Evolutionary conservation across 1,140 invertebrate genomes (phyloP), one percentile per base, ranked within the genome.

Genomic region (Diabrotica virgifera): DNA sequence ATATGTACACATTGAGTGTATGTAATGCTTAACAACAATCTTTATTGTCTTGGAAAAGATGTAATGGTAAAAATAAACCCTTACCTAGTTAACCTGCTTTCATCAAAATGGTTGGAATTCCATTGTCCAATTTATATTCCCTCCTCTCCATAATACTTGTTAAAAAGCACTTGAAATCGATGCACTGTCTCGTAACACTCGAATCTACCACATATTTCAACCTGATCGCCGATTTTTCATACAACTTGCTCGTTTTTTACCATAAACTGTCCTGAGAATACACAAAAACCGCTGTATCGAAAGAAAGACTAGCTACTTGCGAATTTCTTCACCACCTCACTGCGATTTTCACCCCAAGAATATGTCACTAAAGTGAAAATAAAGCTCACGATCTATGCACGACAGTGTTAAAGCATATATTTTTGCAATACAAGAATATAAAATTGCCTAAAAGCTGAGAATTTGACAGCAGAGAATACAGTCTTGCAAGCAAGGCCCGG

Each of bases 371-470:
- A 10, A 46, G n/a, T n/a, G 40, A 10, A 54, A 11, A 7, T 12
- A 13, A 59, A 59, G n/a, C 13, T 13, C 58, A n/a, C 37, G 50
- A n/a, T 50, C 38, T 13, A 59, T 46, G 36, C 58, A n/a, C 58
- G 58, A 12, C 14, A 38, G 13, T 59, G n/a, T 40, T 13, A 52
- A 62, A 62, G 13, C 59, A 62, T 52, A 62, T 62, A 62, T 62
- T 53, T 51, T 62, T 38, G n/a, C 59, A 53, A 62, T 46, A 46
- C 11, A 62, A 52, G 59, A 59, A 59, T 53, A 53, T 53, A 53
- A 62, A 62, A 62, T 53, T 38, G 59, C 52, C 52, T 62, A 53
- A 62, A 62, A 53, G 59, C 59, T 53, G 59, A 62, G 59, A 62
- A 62, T 62, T 62, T 62, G 59, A 62, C 59, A 61, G n/a, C 59